Percentiles rank a stretch among this genome's conserved stretches.
These are phyloP conservation scores for Synanthedon vespiformis DNA, from an alignment of 2,888 invertebrate genomes.

Conservation along the genomic window DNA sequence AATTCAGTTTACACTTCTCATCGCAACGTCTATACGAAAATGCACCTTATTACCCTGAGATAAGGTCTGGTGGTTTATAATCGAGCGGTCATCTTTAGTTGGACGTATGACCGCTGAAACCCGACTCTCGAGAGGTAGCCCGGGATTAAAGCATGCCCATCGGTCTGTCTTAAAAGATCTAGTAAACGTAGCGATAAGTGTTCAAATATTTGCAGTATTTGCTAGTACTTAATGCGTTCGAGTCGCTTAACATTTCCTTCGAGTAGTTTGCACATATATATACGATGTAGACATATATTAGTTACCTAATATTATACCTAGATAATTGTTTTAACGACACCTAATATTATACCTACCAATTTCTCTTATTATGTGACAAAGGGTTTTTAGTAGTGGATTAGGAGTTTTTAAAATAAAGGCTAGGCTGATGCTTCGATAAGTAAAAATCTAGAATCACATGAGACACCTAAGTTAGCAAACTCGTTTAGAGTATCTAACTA, in stretches of 20 bases:
- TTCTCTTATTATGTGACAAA: too few species aligned
- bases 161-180: not conserved
- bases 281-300: too few species aligned
- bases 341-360: too few species aligned
- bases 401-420: too few species aligned
- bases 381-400: too few species aligned
- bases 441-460: too few species aligned
- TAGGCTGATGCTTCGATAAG: too few species aligned
- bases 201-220: not conserved
- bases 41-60: not conserved
- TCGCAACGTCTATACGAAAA: not conserved
- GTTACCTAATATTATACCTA: too few species aligned
- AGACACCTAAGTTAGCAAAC: too few species aligned
- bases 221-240: not conserved
- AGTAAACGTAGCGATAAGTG: not conserved
- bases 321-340: too few species aligned
- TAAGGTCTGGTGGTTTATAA: not conserved
- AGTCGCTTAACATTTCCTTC: not conserved
- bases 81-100: not conserved
- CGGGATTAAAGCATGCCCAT: not conserved
- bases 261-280: not conserved
- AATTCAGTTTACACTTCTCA: conserved; percentile 7
- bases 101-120: conserved; percentile 40
- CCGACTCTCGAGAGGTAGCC: conserved; percentile 18
- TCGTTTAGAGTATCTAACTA: too few species aligned